Base-by-base conservation (phyloP, 2,888 invertebrate genomes). In the Pseudococcus viburni region DNA sequence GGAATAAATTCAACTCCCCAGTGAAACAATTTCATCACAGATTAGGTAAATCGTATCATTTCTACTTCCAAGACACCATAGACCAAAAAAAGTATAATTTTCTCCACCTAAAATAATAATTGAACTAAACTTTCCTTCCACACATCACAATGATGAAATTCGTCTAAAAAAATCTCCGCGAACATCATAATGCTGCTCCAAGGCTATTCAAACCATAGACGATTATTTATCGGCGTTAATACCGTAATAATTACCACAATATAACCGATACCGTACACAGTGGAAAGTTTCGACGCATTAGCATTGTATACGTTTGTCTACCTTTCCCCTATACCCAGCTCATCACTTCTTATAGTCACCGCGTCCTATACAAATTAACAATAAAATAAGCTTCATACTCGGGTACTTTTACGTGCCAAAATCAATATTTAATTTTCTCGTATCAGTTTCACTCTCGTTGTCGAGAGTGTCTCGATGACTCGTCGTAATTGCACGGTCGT, bases 371-470 rank as follows among this genome's bases (percentile, higher is more conserved):
- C 68, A 68, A 68, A 68, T 68, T 68, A 68, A 68, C 68, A 68
- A 68, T 68, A 68, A 42, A 68, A 68, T 26, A 26, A 22, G 68
- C 15, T 68, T 55, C 15, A 55, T 55, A 7, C 17, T 26, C 22
- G 68, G 12, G 68, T 68, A 68, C 68, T 68, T 26, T 68, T 26
- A 19, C 64, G 64, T 64, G 22, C 68, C 26, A 68, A 68, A 68
- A 26, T 68, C 68, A 68, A 68, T 68, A 68, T 68, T 68, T 68
- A 68, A 68, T 68, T 68, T 68, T 68, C 68, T 68, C 68, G 68
- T 26, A 68, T 68, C 68, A 68, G 26, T 68, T 68, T 68, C 68
- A 68, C 68, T 68, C 68, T 68, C 55, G 22, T 11, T 26, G 68
- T 26, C 9, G 26, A 68, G 9, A 68, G 22, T 12, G 15, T 68